phyloP scores from a whole-genome alignment of 2,888 invertebrate species.

The Synanthedon andrenaeformis region DNA sequence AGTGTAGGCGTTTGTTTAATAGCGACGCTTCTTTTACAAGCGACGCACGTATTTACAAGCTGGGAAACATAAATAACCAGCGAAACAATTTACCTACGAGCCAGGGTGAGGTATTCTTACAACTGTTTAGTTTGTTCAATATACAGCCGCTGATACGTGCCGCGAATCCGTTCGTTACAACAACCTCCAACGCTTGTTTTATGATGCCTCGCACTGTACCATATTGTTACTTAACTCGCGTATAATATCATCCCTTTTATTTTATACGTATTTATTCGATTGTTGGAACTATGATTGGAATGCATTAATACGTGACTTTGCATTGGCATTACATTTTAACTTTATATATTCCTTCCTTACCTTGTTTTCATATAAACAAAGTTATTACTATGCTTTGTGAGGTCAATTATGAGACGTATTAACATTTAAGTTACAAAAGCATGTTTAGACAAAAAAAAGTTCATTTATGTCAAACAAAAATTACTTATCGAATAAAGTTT shows the following conservation, averaged over 20 bases:
- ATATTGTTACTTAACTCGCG: constrained; percentile 12
- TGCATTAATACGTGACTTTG: neutral
- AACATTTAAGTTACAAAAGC: no score
- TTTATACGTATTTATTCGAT: constrained; percentile 35
- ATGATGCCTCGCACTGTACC: constrained; percentile 47
- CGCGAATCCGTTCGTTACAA: constrained; percentile 26
- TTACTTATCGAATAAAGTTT: no score
- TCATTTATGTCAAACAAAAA: no score
- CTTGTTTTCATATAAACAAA: no score
- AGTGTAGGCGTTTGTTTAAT: no score
- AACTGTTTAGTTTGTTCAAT: constrained; percentile 66
- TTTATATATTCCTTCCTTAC: no score
- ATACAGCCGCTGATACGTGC: constrained; percentile 51
- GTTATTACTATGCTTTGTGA: no score
- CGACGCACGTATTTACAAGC: constrained; percentile 61
- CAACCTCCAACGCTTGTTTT: constrained; percentile 19
- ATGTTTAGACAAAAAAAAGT: no score
- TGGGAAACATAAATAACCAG: constrained; percentile 61
- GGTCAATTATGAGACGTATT: no score
- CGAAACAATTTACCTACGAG: constrained; percentile 65
- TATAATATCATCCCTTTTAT: neutral
- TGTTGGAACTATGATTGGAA: constrained; percentile 6
- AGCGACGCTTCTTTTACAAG: constrained; percentile 24
- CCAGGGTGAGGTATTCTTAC: constrained; percentile 60
- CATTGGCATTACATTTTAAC: neutral